Conservation (phyloP, 1,140 invertebrate genomes). For the Acromyrmex charruanus region DNA sequence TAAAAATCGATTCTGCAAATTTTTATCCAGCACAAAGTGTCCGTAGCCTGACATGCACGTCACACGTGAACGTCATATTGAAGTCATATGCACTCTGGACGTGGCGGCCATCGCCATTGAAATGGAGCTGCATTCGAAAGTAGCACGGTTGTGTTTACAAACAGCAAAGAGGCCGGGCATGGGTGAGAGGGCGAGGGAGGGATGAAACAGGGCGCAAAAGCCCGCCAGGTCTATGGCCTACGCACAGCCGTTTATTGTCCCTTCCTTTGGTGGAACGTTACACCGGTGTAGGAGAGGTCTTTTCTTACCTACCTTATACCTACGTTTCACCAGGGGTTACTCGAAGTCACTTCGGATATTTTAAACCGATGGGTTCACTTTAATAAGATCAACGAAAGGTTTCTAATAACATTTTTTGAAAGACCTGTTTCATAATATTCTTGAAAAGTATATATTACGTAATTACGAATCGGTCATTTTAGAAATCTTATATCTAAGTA, state of each 20-base stretch:
- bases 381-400: neutral
- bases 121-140: conserved; percentile 77
- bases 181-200: conserved; percentile 38
- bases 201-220: conserved; percentile 68
- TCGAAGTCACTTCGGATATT: neutral
- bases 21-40: conserved; percentile 42
- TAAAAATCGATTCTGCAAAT: conserved; percentile 56
- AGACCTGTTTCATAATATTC: neutral
- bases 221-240: conserved; percentile 70
- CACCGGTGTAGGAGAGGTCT: conserved; percentile 36
- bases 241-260: conserved; percentile 73
- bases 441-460: neutral
- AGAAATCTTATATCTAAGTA: too few species aligned
- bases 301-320: neutral
- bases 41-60: conserved; percentile 9
- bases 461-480: too few species aligned
- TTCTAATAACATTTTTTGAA: neutral
- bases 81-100: conserved; percentile 55
- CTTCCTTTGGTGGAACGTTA: conserved; percentile 61
- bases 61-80: conserved; percentile 47
- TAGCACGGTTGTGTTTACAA: conserved; percentile 80
- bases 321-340: conserved; percentile 16
- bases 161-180: conserved; percentile 72
- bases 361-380: neutral
- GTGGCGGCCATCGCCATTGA: conserved; percentile 57